Evolutionary conservation across 2,113 vertebrate genomes (phyloP).

Genomic region (Eidolon helvum): DNA sequence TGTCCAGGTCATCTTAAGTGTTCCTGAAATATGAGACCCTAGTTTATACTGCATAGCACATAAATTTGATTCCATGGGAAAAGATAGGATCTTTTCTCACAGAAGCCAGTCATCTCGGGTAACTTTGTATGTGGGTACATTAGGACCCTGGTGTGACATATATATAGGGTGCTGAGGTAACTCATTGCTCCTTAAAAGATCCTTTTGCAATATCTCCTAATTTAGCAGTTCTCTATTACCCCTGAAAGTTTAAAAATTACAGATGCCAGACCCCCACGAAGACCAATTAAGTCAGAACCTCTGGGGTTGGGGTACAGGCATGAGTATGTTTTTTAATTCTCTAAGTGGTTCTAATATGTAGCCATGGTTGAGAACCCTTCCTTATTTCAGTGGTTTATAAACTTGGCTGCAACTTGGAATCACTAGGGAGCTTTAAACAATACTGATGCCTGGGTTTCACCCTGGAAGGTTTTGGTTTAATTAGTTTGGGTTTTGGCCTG

Average conservation of each 20-base stretch:
- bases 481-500: neutral
- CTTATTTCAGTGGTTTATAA: neutral
- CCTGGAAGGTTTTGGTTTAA: neutral
- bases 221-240: neutral
- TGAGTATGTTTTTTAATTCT: neutral
- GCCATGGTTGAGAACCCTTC: neutral
- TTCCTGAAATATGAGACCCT: neutral
- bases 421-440: constrained; percentile 19
- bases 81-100: neutral
- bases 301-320: neutral
- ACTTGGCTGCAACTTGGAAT: neutral
- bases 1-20: neutral
- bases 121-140: neutral
- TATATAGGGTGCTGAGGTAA: neutral
- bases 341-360: neutral
- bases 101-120: neutral
- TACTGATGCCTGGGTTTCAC: neutral
- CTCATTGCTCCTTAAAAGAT: neutral
- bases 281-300: neutral
- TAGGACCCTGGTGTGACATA: neutral
- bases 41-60: neutral
- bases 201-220: neutral
- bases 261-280: neutral
- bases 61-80: neutral
- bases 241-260: neutral